Percentiles rank a stretch among this genome's conserved stretches.
These are phyloP conservation scores for Lycaena phlaeas DNA, from an alignment of 2,888 invertebrate species.

Conservation along the genomic window DNA sequence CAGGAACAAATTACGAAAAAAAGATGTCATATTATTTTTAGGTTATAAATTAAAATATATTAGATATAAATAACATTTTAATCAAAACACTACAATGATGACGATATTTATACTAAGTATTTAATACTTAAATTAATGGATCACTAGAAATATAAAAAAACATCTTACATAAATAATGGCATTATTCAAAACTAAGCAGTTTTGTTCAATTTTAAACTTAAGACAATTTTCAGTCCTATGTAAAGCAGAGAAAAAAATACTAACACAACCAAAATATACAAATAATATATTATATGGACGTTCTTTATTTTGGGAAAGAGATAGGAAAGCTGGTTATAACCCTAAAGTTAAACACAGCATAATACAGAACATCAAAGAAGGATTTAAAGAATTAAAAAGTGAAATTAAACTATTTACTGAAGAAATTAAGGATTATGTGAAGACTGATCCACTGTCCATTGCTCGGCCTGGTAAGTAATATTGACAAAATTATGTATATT, in stretches of 20 bases:
- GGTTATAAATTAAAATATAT: too few species aligned
- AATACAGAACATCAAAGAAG: slow-evolving; percentile 73
- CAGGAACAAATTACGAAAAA: too few species aligned
- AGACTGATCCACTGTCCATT: slow-evolving; percentile 75
- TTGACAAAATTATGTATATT: too few species aligned
- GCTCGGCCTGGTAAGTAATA: slow-evolving; percentile 59
- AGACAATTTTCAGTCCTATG: background rate
- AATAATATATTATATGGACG: slow-evolving; percentile 29
- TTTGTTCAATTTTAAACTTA: background rate
- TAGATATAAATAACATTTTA: too few species aligned
- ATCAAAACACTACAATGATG: too few species aligned
- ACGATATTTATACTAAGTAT: too few species aligned
- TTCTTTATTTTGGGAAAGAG: slow-evolving; percentile 68
- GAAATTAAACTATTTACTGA: slow-evolving; percentile 78
- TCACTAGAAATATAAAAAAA: background rate
- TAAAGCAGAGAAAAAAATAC: slow-evolving; percentile 21
- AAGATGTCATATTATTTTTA: too few species aligned
- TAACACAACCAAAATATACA: slow-evolving; percentile 19
- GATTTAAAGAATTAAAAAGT: slow-evolving; percentile 75
- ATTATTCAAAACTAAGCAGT: background rate
- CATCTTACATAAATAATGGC: background rate
- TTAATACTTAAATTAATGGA: background rate
- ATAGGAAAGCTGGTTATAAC: slow-evolving; percentile 75
- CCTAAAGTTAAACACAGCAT: slow-evolving; percentile 33
- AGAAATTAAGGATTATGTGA: slow-evolving; percentile 78